A percentile compares a stretch with the other conserved stretches of the same genome.
These are phyloP conservation scores for Mactra quadrangularis DNA, from an alignment of 1,140 invertebrate genomes.

Conservation along the genomic window DNA sequence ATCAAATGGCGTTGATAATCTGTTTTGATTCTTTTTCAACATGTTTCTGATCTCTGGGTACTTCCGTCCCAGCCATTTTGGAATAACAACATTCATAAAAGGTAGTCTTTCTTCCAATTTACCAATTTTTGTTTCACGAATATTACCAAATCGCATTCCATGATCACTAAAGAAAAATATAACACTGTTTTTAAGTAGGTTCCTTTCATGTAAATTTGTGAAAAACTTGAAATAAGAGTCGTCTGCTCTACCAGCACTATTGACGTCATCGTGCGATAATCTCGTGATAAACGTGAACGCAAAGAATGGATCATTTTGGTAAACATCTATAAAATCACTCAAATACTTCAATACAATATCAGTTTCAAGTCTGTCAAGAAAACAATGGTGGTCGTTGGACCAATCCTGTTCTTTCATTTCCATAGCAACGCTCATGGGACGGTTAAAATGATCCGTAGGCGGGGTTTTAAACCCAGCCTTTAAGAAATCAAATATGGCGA, in stretches of 20 bases:
- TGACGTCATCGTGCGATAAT: constrained; percentile 81
- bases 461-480: constrained; percentile 83
- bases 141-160: constrained; percentile 93
- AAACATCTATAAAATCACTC: constrained; percentile 72
- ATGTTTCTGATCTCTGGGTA: constrained; percentile 88
- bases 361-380: constrained; percentile 77
- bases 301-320: constrained; percentile 78
- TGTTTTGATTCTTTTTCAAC: constrained; percentile 87
- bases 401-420: constrained; percentile 75
- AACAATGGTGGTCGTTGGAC: constrained; percentile 78
- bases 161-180: constrained; percentile 96
- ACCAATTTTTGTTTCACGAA: constrained; percentile 91
- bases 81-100: constrained; percentile 91
- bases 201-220: constrained; percentile 71
- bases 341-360: constrained; percentile 79
- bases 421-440: constrained; percentile 82
- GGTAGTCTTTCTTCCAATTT: constrained; percentile 95
- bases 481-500: constrained; percentile 84
- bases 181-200: constrained; percentile 85
- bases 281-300: constrained; percentile 82
- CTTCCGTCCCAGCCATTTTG: constrained; percentile 88
- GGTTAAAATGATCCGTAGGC: constrained; percentile 84
- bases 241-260: constrained; percentile 78
- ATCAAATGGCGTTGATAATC: constrained; percentile 85
- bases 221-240: constrained; percentile 79